Evolutionary conservation across 2,888 invertebrate genomes (phyloP).

Genomic region (Sminthurides aquaticus): DNA sequence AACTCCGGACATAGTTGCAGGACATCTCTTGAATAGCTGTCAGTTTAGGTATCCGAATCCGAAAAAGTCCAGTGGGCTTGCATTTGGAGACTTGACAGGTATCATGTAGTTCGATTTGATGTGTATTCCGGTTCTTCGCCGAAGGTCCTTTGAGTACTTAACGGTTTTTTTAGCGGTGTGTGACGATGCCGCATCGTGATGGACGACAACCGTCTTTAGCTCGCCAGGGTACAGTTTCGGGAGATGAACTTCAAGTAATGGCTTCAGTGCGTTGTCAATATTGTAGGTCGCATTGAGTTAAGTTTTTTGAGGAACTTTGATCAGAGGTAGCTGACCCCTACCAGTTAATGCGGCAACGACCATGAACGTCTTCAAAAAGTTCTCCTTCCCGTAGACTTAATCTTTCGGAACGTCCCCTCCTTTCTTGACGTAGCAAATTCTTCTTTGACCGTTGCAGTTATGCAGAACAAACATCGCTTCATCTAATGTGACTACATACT

Average conservation of each 20-base stretch:
- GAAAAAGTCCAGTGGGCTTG: too few relatives aligned
- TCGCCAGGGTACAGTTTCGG: neutral
- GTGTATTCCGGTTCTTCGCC: constrained; percentile 4
- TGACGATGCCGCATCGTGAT: constrained; percentile 4
- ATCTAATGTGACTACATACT: neutral
- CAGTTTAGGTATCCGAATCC: constrained; percentile 7
- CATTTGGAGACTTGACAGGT: constrained; percentile 15
- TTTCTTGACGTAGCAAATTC: constrained; percentile 1
- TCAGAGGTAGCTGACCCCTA: constrained; percentile 1
- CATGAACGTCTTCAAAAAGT: constrained; percentile 2
- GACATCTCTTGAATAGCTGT: neutral
- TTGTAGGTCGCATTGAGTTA: neutral
- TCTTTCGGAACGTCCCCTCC: constrained; percentile 1
- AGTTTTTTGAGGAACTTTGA: neutral
- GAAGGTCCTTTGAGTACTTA: neutral
- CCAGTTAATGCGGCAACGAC: constrained; percentile 3
- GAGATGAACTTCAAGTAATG: constrained; percentile 1
- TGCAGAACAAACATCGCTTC: neutral
- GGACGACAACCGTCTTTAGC: constrained; percentile 3
- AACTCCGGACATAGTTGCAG: neutral
- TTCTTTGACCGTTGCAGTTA: neutral
- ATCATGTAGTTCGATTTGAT: constrained; percentile 3
- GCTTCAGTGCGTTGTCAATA: neutral
- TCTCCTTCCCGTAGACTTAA: neutral
- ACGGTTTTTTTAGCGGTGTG: constrained; percentile 2